These are phyloP conservation scores for Sclerodermus sp. DNA, from an alignment of 2,888 invertebrate species.

Conservation along the genomic window DNA sequence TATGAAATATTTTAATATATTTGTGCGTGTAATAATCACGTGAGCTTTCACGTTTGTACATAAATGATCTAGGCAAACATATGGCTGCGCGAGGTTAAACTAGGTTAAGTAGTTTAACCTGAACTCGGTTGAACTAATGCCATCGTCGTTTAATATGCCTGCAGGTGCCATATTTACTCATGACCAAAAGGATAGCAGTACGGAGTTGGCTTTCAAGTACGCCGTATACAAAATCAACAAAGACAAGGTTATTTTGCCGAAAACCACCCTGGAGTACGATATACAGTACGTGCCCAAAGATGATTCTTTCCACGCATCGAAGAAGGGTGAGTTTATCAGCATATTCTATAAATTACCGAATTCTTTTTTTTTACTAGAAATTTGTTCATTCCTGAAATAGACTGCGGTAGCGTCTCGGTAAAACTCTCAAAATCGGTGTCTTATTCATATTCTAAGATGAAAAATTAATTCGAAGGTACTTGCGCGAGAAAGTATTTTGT, in stretches of 20 bases:
- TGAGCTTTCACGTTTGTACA: neutral
- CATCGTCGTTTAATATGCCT: constrained; percentile 33
- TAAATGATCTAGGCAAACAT: neutral
- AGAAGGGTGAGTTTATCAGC: constrained; percentile 64
- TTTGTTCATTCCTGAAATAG: too few species aligned
- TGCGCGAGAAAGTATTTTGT: too few species aligned
- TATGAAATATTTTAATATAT: too few species aligned
- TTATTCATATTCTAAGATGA: too few species aligned
- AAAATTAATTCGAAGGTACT: too few species aligned
- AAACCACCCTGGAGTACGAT: constrained; percentile 73
- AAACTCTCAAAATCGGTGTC: too few species aligned
- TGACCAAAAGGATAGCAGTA: constrained; percentile 70
- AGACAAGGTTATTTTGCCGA: constrained; percentile 70
- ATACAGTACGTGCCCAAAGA: constrained; percentile 74
- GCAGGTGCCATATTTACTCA: constrained; percentile 78
- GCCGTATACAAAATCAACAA: constrained; percentile 78
- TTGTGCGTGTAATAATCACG: neutral
- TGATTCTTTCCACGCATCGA: constrained; percentile 80
- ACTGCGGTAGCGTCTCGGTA: too few species aligned
- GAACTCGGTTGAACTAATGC: constrained; percentile 2
- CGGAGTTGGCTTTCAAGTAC: constrained; percentile 78
- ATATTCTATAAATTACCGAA: too few species aligned
- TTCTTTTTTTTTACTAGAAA: too few species aligned
- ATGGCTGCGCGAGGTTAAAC: too few species aligned
- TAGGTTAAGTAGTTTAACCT: too few species aligned